Base-by-base conservation (phyloP, 2,113 vertebrate genomes). In the Empidonax traillii region DNA sequence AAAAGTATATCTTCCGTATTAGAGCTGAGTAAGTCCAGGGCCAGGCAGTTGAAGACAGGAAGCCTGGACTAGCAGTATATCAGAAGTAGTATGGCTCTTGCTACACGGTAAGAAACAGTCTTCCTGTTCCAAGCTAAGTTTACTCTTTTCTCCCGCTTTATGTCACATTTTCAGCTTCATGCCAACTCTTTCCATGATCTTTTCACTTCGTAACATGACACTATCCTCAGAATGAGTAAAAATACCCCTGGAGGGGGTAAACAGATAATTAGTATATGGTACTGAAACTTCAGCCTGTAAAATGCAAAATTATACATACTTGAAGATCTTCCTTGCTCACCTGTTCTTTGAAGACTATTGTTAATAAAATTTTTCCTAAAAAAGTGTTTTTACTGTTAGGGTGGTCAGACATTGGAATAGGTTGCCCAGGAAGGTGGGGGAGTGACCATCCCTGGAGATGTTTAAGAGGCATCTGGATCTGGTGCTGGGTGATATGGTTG, bases 161-260 rank as follows among this genome's bases (percentile, higher is more conserved):
- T 61, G 23, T 80, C 22, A 47, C 27, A 41, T 61, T 56, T 66
- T 3, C 12, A 69, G 19, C 55, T n/a, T 72, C 31, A 31, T 58
- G 7, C 4, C 31, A 41, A 31, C 14, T 43, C 20, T 61, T 77
- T 37, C 23, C 11, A 31, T 2, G 1, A 35, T 33, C 9, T 85
- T 90, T 69, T 88, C 2, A 37, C 7, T 85, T 82, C 8, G 10
- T 47, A 75, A 51, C 4, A 11, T 33, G 30, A 6, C 33, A 39
- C 6, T 39, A 23, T 15, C 41, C 15, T 91, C 53, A 79, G 30
- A 69, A 61, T 18, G 24, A 14, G 5, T 52, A 66, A 83, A 30
- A 0, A 0, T 35, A 41, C 8, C 7, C 33, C 20, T 80, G 39
- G 12, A 37, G n/a, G 8, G 8, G 7, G 8, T 6, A 81, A 79